Base-by-base conservation (phyloP, 1,140 invertebrate species). In the Palaemon carinicauda region DNA sequence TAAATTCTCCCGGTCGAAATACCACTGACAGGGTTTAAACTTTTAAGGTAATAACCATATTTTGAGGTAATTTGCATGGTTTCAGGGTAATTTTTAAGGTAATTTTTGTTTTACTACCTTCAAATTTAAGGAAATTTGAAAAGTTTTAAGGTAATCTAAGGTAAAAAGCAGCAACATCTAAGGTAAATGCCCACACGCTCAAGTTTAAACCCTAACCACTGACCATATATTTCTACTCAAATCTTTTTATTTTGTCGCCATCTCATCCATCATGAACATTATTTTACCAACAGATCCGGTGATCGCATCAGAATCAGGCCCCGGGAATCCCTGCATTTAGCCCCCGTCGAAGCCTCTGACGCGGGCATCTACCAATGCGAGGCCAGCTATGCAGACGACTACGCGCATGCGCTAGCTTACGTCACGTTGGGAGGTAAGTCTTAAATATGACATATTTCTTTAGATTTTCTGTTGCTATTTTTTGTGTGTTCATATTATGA, bases 341-440 rank as follows among this genome's bases (percentile, higher is more conserved):
- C 73, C 19, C 31, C 31, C 31, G 31, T 79, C 0, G 52, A 78
- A 14, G 21, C 82, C 21, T 78, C 82, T 41, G 82, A 84, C 54
- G 74, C 75, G 0, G 82, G 82, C 24, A 29, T 84, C 31, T 84
- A 84, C 56, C 82, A 84, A 41, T 84, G 82, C 41, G 27, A 54
- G 1, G 82, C 82, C 53, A 78, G 53, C 41, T 69, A 79, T 31
- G 74, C 41, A 31, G 21, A 54, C 1, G 73, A 84, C 74, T 84
- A 84, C 82, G 82, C 82, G 74, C 82, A 84, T 74, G 82, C 73
- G 54, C 74, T 78, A 24, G 82, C 82, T 74, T 52, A 65, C 53
- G 82, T 84, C 53, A 79, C 82, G 0, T 74, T 84, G 1, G 82
- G 82, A 84, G 82, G 82, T 84, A 17, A 52, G 81, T 54, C 3